Conservation (phyloP, 2,888 invertebrate species). For the Trisateles emortualis region DNA sequence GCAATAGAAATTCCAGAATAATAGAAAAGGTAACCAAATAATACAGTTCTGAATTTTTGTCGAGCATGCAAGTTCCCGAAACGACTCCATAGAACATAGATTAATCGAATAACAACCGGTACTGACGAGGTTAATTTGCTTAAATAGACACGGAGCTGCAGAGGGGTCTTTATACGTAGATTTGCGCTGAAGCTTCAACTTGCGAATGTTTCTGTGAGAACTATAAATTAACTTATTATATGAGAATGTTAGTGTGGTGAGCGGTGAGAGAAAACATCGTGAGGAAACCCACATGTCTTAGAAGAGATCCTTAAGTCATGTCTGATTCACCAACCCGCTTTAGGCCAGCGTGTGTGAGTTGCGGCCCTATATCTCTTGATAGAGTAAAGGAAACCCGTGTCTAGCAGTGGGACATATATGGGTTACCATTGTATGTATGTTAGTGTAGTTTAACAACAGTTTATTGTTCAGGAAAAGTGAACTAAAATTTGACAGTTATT, state of each 20-base stretch:
- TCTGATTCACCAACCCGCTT: no score
- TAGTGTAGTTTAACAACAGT: no score
- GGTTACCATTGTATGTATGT: no score
- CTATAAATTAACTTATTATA: neutral
- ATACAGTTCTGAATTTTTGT: neutral
- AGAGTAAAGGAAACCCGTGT: no score
- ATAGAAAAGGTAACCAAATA: neutral
- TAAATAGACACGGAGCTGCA: slow-evolving; percentile 1
- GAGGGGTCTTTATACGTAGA: slow-evolving; percentile 1
- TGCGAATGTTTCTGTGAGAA: neutral
- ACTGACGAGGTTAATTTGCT: slow-evolving; percentile 2
- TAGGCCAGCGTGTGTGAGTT: no score
- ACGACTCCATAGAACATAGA: neutral
- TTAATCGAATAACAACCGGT: slow-evolving; percentile 4
- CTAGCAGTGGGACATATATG: no score
- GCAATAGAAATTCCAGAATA: neutral
- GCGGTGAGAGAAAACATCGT: no score
- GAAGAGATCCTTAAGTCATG: no score
- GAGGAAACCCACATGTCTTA: no score
- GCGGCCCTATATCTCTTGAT: no score
- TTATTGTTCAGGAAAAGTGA: no score
- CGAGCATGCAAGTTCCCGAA: neutral
- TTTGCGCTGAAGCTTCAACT: neutral
- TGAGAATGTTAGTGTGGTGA: neutral
- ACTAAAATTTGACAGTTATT: no score